These are phyloP conservation scores for Dolomedes plantarius DNA, from an alignment of 2,888 invertebrate species.

Conservation along the genomic window DNA sequence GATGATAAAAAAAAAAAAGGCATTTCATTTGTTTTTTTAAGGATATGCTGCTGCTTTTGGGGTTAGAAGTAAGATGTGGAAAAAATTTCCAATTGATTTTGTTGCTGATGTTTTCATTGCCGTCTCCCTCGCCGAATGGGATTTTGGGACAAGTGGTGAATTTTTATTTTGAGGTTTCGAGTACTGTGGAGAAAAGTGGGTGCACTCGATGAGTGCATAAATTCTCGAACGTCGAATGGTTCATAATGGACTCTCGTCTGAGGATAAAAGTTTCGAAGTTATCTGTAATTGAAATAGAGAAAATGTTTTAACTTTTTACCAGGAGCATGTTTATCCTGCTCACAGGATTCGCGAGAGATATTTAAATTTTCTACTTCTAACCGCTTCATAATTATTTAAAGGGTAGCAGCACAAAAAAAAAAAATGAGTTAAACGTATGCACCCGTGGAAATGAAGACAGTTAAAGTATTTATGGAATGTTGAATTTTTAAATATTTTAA, in stretches of 20 bases:
- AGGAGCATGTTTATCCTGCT: too few relatives aligned
- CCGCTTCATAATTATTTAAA: too few relatives aligned
- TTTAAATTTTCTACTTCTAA: too few relatives aligned
- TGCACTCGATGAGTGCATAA: not conserved
- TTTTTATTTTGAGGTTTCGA: slow-evolving; percentile 4
- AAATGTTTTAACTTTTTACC: too few relatives aligned
- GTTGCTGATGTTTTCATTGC: slow-evolving; percentile 32
- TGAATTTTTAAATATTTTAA: too few relatives aligned
- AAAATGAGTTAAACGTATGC: too few relatives aligned
- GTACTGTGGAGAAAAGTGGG: not conserved
- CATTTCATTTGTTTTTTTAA: slow-evolving; percentile 47
- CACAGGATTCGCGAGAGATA: too few relatives aligned
- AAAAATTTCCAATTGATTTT: slow-evolving; percentile 35
- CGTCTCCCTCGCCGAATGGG: not conserved
- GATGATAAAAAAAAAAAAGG: slow-evolving; percentile 13
- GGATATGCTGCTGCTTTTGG: slow-evolving; percentile 31
- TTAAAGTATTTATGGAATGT: too few relatives aligned
- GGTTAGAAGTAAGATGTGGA: slow-evolving; percentile 27
- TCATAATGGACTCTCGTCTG: not conserved
- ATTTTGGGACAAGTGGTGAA: not conserved
- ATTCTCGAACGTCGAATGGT: not conserved
- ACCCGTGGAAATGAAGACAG: too few relatives aligned
- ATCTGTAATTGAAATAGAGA: too few relatives aligned
- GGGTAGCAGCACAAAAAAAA: too few relatives aligned
- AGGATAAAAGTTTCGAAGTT: too few relatives aligned